A percentile compares a stretch with the other conserved stretches of the same genome.
Conservation (phyloP, 2,113 vertebrate species). For the Psilopogon haemacephalus region DNA sequence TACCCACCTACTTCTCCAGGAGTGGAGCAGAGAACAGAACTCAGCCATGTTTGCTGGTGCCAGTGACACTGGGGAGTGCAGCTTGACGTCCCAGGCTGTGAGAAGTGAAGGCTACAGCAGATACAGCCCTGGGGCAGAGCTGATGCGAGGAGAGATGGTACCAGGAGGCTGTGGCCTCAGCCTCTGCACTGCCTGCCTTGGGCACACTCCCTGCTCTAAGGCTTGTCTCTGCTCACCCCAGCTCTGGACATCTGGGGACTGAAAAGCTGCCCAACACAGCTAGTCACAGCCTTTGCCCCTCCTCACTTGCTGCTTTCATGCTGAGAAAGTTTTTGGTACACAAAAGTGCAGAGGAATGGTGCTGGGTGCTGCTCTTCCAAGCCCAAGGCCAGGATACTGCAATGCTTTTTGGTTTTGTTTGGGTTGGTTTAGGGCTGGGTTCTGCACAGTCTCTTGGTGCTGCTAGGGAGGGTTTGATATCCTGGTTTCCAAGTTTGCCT, state of each 20-base stretch:
- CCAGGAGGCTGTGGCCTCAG: background rate
- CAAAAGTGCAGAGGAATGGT: background rate
- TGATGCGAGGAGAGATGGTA: background rate
- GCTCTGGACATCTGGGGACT: accelerated
- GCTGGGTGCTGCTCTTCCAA: background rate
- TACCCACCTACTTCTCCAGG: background rate
- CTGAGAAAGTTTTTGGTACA: background rate
- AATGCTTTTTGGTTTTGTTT: background rate
- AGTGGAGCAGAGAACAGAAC: background rate
- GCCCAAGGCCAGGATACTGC: background rate
- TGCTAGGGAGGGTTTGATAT: background rate
- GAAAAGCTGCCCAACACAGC: background rate
- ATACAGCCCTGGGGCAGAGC: background rate
- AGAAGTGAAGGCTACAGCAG: accelerated
- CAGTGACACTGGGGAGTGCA: background rate
- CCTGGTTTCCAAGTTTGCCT: background rate
- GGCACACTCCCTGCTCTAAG: background rate
- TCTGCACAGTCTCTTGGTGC: accelerated
- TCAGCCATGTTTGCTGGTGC: background rate
- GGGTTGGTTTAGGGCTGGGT: background rate
- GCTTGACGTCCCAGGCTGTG: background rate
- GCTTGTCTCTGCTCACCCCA: background rate
- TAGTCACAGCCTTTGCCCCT: background rate
- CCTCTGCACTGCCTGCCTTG: accelerated
- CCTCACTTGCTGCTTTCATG: background rate